Evolutionary conservation across 2,797 vertebrate species (phyloP).

Genomic region (Ceyx erithaca): DNA sequence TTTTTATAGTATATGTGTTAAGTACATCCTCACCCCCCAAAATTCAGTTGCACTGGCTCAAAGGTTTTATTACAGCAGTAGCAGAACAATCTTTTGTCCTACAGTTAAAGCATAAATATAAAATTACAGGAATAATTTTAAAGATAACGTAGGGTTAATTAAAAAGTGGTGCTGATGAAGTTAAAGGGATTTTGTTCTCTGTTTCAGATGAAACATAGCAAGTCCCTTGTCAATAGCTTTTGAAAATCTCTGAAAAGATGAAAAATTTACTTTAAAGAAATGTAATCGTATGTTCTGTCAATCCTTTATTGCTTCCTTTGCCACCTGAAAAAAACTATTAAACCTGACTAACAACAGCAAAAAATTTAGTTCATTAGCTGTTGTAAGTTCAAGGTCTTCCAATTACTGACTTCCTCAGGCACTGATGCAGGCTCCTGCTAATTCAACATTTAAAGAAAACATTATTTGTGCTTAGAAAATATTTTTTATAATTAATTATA

Average conservation of each 20-base stretch:
- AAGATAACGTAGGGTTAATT: background rate
- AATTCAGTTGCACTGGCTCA: background rate
- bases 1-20: background rate
- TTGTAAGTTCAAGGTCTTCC: background rate
- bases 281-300: background rate
- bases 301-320: background rate
- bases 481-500: background rate
- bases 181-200: background rate
- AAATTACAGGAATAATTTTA: background rate
- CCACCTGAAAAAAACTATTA: background rate
- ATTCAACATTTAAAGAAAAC: background rate
- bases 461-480: background rate
- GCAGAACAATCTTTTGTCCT: background rate
- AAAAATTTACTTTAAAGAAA: background rate
- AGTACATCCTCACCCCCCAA: background rate
- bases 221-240: background rate
- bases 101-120: background rate
- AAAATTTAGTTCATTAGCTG: background rate
- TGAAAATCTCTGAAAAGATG: background rate
- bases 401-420: background rate
- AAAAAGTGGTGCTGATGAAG: background rate
- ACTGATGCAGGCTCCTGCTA: background rate
- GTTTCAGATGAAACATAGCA: background rate
- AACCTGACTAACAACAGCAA: background rate
- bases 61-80: background rate